Evolutionary conservation across 2,888 invertebrate species (phyloP).

Genomic region (Aporophyla nigra): DNA sequence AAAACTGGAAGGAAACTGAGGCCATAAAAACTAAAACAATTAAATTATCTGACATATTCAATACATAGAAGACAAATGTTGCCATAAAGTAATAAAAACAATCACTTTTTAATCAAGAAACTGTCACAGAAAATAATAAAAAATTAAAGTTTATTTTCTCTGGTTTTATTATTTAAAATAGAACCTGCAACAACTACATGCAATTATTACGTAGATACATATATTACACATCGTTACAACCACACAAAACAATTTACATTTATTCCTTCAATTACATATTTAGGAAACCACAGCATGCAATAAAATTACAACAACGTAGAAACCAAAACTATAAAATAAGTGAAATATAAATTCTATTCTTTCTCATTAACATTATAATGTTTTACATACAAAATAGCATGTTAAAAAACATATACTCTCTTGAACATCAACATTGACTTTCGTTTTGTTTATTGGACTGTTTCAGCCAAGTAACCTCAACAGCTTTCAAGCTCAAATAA

Average conservation of each 20-base stretch:
- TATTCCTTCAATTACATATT: neutral
- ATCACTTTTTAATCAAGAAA: neutral
- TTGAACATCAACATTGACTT: slow-evolving; percentile 25
- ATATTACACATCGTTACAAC: neutral
- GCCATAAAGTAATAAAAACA: neutral
- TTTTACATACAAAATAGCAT: slow-evolving; percentile 5
- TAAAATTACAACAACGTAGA: neutral
- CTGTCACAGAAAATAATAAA: neutral
- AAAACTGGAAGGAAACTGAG: neutral
- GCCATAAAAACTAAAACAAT: neutral
- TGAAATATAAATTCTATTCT: neutral
- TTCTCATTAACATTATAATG: slow-evolving; percentile 1
- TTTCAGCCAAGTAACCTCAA: neutral
- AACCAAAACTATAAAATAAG: neutral
- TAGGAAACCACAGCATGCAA: neutral
- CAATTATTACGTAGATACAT: neutral
- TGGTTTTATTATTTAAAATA: neutral
- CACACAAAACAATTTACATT: neutral
- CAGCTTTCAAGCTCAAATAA: neutral
- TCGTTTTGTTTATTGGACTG: neutral
- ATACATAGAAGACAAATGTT: neutral
- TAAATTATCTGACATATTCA: neutral
- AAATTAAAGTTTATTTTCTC: neutral
- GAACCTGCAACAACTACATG: neutral
- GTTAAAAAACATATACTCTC: slow-evolving; percentile 15